Base-by-base conservation (phyloP, 1,140 invertebrate genomes). In the Neuroterus valhalla region DNA sequence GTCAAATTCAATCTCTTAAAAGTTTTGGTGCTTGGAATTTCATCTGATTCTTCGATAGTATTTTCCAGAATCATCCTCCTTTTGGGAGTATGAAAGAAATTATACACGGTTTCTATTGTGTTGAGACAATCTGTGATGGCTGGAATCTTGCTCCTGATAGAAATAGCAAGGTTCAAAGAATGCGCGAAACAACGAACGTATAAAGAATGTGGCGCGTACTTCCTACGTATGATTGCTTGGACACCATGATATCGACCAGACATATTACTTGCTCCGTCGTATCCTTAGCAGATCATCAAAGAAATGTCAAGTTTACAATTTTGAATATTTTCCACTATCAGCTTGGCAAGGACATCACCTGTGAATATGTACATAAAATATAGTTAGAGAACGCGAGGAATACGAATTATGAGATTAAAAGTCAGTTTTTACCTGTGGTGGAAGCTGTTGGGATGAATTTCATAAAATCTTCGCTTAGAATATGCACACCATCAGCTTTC, bases 101-200 rank as follows among this genome's bases (percentile, higher is more conserved):
- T 62, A 6, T 62, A 62, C 1, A 62, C 52, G 6, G 4, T n/a
- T 62, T 62, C 12, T 5, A 12, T 5, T 1, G 52, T 62, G 17
- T 2, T 6, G 11, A 62, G 52, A 19, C 52, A 62, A n/a, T 62
- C 17, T 19, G 4, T 62, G 17, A 62, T 62, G 17, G 52, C 52
- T n/a, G 52, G 52, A 2, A 62, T 19, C 1, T 62, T 19, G 52
- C 52, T 62, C 3, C 4, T 19, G 31, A 62, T 62, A 19, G 52
- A 62, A 10, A 62, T 62, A 62, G 52, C 52, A 2, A 62, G 52
- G 6, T 62, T 62, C 52, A 62, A 62, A 62, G 52, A 62, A 62
- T 62, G 52, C 6, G 4, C 52, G 12, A n/a, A 3, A 19, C 52
- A 62, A 19, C 17, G 52, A 62, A 62, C 52, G 17, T 62, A 62